Evolutionary conservation across 1,140 invertebrate species (phyloP).

Genomic region (Palaemon carinicauda): DNA sequence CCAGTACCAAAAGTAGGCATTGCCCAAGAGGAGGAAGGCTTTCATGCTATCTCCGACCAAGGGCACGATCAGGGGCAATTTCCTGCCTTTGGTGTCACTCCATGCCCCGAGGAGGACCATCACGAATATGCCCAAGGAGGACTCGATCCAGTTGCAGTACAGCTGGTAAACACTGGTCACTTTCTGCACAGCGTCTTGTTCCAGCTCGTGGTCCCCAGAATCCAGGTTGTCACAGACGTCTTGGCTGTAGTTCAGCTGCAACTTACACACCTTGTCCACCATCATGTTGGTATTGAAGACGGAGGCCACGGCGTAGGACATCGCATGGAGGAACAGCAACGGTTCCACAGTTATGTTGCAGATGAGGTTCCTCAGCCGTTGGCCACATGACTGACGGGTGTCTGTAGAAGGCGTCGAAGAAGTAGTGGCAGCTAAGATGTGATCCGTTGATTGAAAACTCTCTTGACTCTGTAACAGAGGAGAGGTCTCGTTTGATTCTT

Average conservation of each 20-base stretch:
- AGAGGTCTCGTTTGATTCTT: background rate
- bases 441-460: too few species aligned
- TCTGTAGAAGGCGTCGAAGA: background rate
- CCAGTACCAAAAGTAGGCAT: constrained; percentile 30
- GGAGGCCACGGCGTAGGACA: background rate
- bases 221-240: constrained; percentile 19
- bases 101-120: constrained; percentile 21
- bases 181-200: constrained; percentile 15
- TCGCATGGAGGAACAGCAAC: background rate
- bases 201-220: background rate
- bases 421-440: background rate
- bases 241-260: constrained; percentile 4
- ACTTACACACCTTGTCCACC: constrained; percentile 21
- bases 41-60: constrained; percentile 7
- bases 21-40: background rate
- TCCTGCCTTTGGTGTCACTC: constrained; percentile 22
- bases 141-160: constrained; percentile 6
- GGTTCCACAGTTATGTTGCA: constrained; percentile 22
- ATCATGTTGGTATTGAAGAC: constrained; percentile 31
- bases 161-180: constrained; percentile 6
- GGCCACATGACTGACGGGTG: background rate
- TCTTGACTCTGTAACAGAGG: background rate
- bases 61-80: constrained; percentile 6
- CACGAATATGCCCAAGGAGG: background rate
- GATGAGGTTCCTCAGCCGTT: background rate